Percentiles rank a stretch among this genome's conserved stretches.
These are phyloP conservation scores for Verasper variegatus DNA, from an alignment of 2,113 vertebrate species.

Conservation along the genomic window DNA sequence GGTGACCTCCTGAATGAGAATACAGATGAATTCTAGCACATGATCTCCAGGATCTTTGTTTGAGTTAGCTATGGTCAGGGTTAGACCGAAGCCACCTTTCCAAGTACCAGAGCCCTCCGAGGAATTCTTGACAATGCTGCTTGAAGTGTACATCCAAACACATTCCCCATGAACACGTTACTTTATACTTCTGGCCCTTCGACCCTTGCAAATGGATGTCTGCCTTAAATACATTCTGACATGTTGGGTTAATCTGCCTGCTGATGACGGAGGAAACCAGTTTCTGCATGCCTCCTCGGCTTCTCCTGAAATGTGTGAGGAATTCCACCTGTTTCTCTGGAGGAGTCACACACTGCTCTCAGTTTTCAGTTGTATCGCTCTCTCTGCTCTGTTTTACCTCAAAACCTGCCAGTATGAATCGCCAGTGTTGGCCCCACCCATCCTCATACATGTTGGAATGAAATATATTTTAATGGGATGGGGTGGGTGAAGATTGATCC, in stretches of 20 bases:
- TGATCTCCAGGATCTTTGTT: not conserved
- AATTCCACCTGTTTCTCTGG: conserved; percentile 54
- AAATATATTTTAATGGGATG: not conserved
- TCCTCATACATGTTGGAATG: not conserved
- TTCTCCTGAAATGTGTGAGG: conserved; percentile 41
- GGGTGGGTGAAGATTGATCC: too few relatives aligned
- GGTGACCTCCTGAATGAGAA: not conserved
- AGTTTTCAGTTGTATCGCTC: not conserved
- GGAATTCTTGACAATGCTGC: conserved; percentile 3
- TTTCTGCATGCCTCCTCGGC: conserved; percentile 44
- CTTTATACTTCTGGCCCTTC: not conserved
- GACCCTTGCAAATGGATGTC: not conserved
- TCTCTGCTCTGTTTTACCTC: not conserved
- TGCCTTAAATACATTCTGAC: conserved; percentile 32
- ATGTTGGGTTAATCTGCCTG: conserved; percentile 6
- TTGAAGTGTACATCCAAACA: conserved; percentile 4
- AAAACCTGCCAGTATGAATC: not conserved
- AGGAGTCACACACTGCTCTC: conserved; percentile 18
- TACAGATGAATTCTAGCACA: not conserved
- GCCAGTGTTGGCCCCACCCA: not conserved
- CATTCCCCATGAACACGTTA: not conserved
- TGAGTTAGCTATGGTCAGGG: not conserved
- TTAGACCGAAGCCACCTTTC: not conserved
- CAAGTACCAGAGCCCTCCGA: not conserved
- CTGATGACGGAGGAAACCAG: conserved; percentile 27